phyloP scores from a whole-genome alignment of 1,140 invertebrate species.

The Orchestia grillus region DNA sequence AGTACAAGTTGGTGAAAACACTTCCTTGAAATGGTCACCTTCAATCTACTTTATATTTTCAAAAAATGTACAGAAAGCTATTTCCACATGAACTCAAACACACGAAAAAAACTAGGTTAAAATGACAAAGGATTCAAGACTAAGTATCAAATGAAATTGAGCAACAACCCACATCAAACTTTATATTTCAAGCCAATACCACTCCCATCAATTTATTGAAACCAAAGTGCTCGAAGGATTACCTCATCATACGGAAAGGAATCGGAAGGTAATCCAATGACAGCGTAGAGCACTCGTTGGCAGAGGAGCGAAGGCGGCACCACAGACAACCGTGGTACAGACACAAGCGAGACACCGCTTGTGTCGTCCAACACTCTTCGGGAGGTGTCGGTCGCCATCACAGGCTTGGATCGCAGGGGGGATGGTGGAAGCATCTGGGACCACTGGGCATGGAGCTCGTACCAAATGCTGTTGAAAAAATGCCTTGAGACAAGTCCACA shows the following conservation, averaged over 20 bases:
- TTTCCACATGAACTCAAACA: too few relatives aligned
- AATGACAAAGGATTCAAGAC: too few relatives aligned
- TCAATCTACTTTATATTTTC: too few relatives aligned
- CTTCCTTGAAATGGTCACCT: too few relatives aligned
- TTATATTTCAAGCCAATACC: too few relatives aligned
- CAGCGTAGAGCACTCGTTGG: constrained; percentile 27
- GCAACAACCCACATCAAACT: too few relatives aligned
- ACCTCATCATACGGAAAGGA: constrained; percentile 1
- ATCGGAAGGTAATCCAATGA: constrained; percentile 21
- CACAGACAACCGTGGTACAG: neutral
- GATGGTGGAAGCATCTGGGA: neutral
- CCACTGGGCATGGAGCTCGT: constrained; percentile 26
- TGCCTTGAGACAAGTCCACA: neutral
- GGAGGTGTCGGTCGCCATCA: neutral
- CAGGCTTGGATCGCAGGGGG: neutral
- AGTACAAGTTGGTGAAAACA: too few relatives aligned
- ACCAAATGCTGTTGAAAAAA: neutral
- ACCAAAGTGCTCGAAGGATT: neutral
- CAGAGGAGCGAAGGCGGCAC: neutral
- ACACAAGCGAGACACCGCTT: neutral
- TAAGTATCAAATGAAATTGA: too few relatives aligned
- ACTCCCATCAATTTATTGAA: too few relatives aligned
- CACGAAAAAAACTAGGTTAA: too few relatives aligned
- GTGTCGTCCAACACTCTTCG: neutral
- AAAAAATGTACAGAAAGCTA: too few relatives aligned